Evolutionary conservation across 2,797 vertebrate species (phyloP).

Genomic region (Heterohyrax brucei): DNA sequence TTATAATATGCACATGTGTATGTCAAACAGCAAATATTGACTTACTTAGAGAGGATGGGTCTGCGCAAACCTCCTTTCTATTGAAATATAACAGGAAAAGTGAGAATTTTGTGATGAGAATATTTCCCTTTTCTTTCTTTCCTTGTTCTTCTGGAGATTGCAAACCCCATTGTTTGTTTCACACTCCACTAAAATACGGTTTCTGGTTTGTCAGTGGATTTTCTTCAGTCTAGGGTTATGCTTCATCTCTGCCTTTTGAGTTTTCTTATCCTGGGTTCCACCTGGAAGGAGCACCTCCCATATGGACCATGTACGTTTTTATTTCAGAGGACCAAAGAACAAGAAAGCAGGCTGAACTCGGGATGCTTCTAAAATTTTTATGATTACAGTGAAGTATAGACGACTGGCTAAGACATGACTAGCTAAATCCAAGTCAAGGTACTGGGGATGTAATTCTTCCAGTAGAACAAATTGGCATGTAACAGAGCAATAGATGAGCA

Average conservation of each 20-base stretch:
- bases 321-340: background rate
- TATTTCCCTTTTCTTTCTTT: background rate
- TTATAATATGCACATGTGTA: background rate
- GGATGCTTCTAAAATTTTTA: background rate
- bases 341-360: background rate
- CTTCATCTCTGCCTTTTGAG: background rate
- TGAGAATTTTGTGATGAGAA: background rate
- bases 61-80: constrained; percentile 3
- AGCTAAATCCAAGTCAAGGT: background rate
- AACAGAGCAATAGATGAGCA: background rate
- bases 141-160: background rate
- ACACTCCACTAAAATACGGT: background rate
- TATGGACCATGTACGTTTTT: background rate
- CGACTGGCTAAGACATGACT: background rate
- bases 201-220: background rate
- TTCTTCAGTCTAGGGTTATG: background rate
- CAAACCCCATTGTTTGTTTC: constrained; percentile 28
- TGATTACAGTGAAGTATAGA: background rate
- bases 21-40: constrained; percentile 23
- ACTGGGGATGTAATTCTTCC: background rate
- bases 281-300: background rate
- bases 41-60: background rate
- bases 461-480: background rate
- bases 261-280: background rate
- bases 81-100: background rate